A percentile compares a stretch with the other conserved stretches of the same genome.
phyloP scores from a whole-genome alignment of 2,888 invertebrate genomes.

The Mylabris sibirica region DNA sequence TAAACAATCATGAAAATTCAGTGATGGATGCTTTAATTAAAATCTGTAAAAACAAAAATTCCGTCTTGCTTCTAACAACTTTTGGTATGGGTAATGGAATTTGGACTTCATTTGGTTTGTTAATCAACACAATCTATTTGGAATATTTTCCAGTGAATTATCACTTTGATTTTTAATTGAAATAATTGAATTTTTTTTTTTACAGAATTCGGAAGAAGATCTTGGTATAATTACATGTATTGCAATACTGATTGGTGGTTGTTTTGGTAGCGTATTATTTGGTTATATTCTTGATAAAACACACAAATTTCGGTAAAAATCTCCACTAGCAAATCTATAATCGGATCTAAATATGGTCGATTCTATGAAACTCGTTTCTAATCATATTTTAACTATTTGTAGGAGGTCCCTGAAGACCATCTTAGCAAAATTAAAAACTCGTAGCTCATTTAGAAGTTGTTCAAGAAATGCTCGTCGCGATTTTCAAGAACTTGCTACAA shows the following conservation, averaged over 20 bases:
- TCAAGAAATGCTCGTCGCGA: no score
- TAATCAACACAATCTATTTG: constrained; percentile 67
- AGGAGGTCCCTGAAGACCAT: no score
- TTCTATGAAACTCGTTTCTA: not conserved
- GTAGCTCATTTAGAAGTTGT: no score
- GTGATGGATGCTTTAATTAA: constrained; percentile 43
- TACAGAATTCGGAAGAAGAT: constrained; percentile 72
- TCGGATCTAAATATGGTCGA: no score
- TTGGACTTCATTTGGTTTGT: constrained; percentile 69
- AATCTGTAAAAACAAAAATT: constrained; percentile 47
- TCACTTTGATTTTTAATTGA: not conserved
- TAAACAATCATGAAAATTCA: constrained; percentile 38
- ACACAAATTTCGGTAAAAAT: constrained; percentile 84
- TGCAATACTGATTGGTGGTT: constrained; percentile 85
- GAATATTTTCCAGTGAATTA: constrained; percentile 64
- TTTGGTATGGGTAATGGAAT: constrained; percentile 66
- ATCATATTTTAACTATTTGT: not conserved
- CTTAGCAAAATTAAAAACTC: no score
- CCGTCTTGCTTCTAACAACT: constrained; percentile 47
- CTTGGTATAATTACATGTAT: constrained; percentile 89
- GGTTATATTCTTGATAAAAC: constrained; percentile 91
- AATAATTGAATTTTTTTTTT: constrained; percentile 32
- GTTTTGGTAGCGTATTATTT: constrained; percentile 87
- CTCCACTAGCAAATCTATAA: no score
- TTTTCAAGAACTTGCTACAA: no score